Conservation (phyloP, 2,113 vertebrate species). For the Chlorocebus sabaeus region DNA sequence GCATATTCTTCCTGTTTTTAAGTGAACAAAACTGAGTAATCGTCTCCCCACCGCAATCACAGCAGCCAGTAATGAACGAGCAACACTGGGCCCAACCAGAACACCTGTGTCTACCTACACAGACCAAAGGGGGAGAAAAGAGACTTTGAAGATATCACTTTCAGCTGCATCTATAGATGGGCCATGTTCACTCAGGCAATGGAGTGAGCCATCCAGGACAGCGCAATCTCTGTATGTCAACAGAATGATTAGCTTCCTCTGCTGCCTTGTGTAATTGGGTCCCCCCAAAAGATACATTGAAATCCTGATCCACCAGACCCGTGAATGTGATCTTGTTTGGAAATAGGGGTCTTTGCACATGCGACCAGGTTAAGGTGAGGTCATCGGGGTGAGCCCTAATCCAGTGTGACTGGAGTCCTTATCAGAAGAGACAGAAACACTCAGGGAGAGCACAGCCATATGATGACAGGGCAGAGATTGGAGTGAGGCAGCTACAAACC, state of each 20-base stretch:
- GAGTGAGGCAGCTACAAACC: rapidly evolving
- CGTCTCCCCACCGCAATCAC: background rate
- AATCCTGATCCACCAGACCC: rapidly evolving
- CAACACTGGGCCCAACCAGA: rapidly evolving
- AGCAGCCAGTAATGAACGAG: background rate
- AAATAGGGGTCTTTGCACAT: background rate
- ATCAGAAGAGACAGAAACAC: background rate
- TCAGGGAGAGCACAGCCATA: rapidly evolving
- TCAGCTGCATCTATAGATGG: background rate
- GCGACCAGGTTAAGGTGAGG: background rate
- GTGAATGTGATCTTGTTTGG: background rate
- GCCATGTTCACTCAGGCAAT: background rate
- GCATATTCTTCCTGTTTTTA: background rate
- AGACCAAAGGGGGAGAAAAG: background rate
- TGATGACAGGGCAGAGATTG: background rate
- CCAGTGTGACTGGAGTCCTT: too few relatives aligned
- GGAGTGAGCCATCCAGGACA: rapidly evolving
- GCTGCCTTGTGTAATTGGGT: too few relatives aligned
- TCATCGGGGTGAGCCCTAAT: background rate
- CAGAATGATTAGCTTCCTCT: background rate
- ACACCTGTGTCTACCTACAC: background rate
- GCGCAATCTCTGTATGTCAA: rapidly evolving
- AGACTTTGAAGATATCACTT: too few relatives aligned
- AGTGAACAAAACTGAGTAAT: constrained; percentile 22
- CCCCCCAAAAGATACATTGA: rapidly evolving